Percentiles rank a stretch among this genome's conserved stretches.
Conservation (phyloP, 2,113 vertebrate genomes). For the Cyanoderma ruficeps region DNA sequence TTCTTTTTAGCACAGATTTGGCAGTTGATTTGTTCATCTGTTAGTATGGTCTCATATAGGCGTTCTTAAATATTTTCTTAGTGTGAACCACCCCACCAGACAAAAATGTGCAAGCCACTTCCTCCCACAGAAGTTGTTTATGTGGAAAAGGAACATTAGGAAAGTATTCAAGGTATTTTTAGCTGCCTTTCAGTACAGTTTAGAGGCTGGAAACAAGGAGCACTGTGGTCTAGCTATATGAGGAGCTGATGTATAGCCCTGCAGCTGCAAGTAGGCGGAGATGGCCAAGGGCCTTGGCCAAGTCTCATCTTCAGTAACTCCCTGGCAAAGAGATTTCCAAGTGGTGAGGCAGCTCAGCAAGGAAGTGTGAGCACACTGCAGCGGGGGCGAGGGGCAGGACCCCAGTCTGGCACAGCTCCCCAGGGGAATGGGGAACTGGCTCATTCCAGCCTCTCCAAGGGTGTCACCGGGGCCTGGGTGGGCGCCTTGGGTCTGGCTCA, state of each 20-base stretch:
- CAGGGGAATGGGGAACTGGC: neutral
- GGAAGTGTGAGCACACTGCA: neutral
- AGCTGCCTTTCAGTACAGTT: slow-evolving; percentile 13
- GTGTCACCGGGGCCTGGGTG: neutral
- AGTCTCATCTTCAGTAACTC: neutral
- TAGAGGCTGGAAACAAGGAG: slow-evolving; percentile 22
- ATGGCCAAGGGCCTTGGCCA: neutral
- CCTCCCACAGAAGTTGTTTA: slow-evolving; percentile 46
- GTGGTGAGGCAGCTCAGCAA: neutral
- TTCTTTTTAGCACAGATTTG: neutral
- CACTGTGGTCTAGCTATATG: slow-evolving; percentile 33
- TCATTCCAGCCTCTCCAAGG: neutral
- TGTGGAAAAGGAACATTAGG: slow-evolving; percentile 46
- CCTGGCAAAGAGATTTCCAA: neutral
- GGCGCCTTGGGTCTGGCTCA: neutral
- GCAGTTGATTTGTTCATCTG: neutral
- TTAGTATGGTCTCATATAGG: neutral
- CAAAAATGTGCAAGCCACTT: slow-evolving; percentile 52
- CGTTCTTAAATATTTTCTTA: slow-evolving; percentile 4
- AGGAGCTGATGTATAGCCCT: slow-evolving; percentile 3
- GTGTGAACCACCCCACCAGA: neutral
- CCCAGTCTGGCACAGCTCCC: neutral
- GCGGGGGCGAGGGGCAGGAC: neutral
- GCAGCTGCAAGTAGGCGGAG: slow-evolving; percentile 38
- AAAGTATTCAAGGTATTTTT: slow-evolving; percentile 60